Evolutionary conservation across 2,888 invertebrate genomes (phyloP).

Genomic region (Synanthedon formicaeformis): DNA sequence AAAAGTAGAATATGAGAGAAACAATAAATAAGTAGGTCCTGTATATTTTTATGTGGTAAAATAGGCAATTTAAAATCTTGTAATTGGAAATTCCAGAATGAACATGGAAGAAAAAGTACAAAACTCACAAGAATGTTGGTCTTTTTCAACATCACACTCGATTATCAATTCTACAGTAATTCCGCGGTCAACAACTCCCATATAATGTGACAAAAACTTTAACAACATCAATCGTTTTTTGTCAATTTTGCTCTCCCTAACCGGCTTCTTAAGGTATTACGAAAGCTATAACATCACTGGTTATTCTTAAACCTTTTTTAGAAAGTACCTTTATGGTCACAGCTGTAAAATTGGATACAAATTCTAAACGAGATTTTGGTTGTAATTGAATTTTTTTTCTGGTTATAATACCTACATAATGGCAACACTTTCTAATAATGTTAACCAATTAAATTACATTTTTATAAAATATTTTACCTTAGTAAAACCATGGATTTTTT

Average conservation of each 20-base stretch:
- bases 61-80: no score
- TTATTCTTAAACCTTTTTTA: conserved; percentile 6
- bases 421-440: no score
- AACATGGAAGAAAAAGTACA: no score
- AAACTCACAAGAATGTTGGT: no score
- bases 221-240: conserved; percentile 2
- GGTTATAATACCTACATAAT: background rate
- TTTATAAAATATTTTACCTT: no score
- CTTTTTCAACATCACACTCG: background rate
- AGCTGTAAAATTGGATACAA: background rate
- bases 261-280: conserved; percentile 1
- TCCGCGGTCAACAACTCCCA: conserved; percentile 7
- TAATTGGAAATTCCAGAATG: no score
- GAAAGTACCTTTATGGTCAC: conserved; percentile 3
- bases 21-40: no score
- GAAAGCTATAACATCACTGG: conserved; percentile 2
- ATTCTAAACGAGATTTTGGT: background rate
- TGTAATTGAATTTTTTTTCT: conserved; percentile 2
- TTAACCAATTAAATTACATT: no score
- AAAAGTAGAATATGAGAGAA: no score
- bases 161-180: conserved; percentile 3
- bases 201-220: conserved; percentile 2
- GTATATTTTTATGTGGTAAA: no score
- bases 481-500: no score
- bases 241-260: conserved; percentile 3